phyloP scores from a whole-genome alignment of 2,888 invertebrate species.

The Athalia cordata region DNA sequence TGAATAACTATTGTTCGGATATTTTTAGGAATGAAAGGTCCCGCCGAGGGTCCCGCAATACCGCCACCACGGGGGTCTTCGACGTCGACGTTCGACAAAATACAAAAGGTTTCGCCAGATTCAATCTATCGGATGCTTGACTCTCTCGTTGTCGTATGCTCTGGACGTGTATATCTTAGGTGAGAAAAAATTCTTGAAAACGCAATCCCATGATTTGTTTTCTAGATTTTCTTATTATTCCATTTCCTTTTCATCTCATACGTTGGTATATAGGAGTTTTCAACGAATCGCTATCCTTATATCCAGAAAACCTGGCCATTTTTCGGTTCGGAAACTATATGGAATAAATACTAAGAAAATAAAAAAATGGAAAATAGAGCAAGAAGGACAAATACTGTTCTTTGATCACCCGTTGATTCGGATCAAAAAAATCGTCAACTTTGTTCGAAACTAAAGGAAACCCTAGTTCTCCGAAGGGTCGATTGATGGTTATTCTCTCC shows the following conservation, averaged over 20 bases:
- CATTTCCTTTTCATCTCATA: too few relatives aligned
- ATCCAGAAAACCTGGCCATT: too few relatives aligned
- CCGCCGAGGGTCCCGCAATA: constrained; percentile 22
- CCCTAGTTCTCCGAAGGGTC: neutral
- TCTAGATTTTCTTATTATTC: neutral
- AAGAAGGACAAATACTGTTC: too few relatives aligned
- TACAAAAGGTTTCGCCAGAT: constrained; percentile 32
- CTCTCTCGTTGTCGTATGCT: neutral
- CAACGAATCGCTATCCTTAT: too few relatives aligned
- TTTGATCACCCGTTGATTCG: constrained; percentile 5
- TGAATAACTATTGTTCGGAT: constrained; percentile 37
- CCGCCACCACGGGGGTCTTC: neutral
- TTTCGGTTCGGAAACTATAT: too few relatives aligned
- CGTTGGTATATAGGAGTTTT: too few relatives aligned
- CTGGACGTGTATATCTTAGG: too few relatives aligned
- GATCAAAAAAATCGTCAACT: constrained; percentile 18
- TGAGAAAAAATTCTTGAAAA: neutral
- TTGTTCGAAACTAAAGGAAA: neutral
- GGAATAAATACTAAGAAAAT: too few relatives aligned
- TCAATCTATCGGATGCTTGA: constrained; percentile 31
- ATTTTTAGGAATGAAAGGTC: constrained; percentile 40
- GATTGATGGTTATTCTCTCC: constrained; percentile 3
- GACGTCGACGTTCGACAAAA: constrained; percentile 11
- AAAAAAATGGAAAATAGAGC: neutral
- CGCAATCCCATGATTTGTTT: constrained; percentile 2